Base-by-base conservation (phyloP, 2,888 invertebrate species). In the Eristalinus aeneus region DNA sequence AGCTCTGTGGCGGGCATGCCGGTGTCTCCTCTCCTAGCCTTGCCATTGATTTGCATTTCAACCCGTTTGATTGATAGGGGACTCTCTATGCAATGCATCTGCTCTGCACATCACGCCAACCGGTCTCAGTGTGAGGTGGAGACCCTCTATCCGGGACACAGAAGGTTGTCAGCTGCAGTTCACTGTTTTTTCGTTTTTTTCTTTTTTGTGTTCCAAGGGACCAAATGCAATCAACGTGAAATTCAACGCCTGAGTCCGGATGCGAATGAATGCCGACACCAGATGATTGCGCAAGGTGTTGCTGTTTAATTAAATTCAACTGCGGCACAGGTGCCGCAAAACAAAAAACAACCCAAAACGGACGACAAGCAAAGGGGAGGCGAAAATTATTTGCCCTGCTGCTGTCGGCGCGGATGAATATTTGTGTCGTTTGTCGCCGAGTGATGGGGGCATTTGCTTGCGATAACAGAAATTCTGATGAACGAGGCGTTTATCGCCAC, bases 201-300 rank as follows among this genome's bases (percentile, higher is more conserved):
- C 31, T 22, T 39, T 27, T n/a, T 1, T 3, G 27, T 63, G 12
- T 12, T 60, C 53, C 16, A 56, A 65, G 75, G 76, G 69, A 83
- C 79, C 75, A 80, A 73, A 69, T 77, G 64, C 67, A 60, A 46
- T 31, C 54, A 56, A 73, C 34, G 74, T 72, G 87, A 74, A 83
- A 87, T 79, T 72, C 53, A 72, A 83, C 74, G 75, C 87, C 75
- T 78, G 16, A 60, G 74, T 58, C 87, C 87, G 87, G 87, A 87
- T 83, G 79, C 79, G 75, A 60, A 69, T 67, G 9, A 54, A 68
- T 27, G 23, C 56, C 56, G 6, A 77, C 68, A 65, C 77, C 86
- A 86, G 81, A 77, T 86, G 86, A 86, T 82, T 82, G 65, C 73
- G 74, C 73, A 82, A 82, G 86, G 72, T 86, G 86, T 65, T 77